Evolutionary conservation across 2,797 vertebrate genomes (phyloP).

Genomic region (Cichlasoma orientale): DNA sequence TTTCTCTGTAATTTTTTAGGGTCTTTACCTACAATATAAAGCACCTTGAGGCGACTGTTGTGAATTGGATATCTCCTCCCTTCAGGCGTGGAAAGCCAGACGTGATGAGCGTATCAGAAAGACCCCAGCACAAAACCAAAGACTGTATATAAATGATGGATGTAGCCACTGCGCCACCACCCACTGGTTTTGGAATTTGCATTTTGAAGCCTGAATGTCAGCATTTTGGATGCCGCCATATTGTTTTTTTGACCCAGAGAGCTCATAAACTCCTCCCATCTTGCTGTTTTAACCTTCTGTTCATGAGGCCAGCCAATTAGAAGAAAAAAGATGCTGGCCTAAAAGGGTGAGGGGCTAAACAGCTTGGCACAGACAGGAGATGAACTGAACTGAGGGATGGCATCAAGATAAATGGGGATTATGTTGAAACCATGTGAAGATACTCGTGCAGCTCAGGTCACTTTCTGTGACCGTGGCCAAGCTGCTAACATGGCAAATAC

Average conservation of each 20-base stretch:
- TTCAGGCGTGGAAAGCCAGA: not conserved
- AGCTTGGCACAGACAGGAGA: not conserved
- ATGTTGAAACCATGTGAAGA: too few species aligned
- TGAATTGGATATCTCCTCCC: not conserved
- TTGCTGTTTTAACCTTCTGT: not conserved
- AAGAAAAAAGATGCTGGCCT: not conserved
- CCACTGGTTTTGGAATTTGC: accelerated
- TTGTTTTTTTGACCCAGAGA: not conserved
- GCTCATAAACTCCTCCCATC: not conserved
- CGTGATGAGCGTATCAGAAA: not conserved
- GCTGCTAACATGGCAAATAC: not conserved
- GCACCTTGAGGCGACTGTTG: too few species aligned
- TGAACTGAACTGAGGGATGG: not conserved
- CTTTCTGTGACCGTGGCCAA: too few species aligned
- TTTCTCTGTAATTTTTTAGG: too few species aligned
- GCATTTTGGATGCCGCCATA: too few species aligned
- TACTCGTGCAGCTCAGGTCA: too few species aligned
- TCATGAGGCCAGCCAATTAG: not conserved
- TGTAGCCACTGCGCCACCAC: not conserved
- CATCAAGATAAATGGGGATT: too few species aligned
- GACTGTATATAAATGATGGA: not conserved
- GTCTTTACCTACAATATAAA: too few species aligned
- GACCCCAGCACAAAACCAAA: not conserved
- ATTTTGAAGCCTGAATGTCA: not conserved
- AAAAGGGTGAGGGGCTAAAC: not conserved